A percentile compares a stretch with the other conserved stretches of the same genome.
Evolutionary conservation across 2,113 vertebrate genomes (phyloP).

Genomic region (Melanotaenia duboulayi): DNA sequence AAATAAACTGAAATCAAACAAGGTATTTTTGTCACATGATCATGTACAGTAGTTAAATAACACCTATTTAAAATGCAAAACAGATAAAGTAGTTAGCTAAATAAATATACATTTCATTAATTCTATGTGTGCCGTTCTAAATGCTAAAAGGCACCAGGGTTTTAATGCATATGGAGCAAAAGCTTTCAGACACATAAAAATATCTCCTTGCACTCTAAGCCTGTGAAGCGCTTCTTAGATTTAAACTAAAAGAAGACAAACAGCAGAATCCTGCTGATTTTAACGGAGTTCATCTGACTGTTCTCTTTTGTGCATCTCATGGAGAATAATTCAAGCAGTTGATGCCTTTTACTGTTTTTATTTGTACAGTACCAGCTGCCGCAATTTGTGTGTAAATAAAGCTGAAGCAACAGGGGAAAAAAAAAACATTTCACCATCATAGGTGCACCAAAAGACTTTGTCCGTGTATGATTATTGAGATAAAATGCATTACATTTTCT

Average conservation of each 20-base stretch:
- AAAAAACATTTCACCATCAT: conserved; percentile 13
- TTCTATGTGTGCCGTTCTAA: conserved; percentile 44
- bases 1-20: conserved; percentile 22
- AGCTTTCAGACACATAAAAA: conserved; percentile 8
- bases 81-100: conserved; percentile 54
- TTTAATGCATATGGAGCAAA: conserved; percentile 32
- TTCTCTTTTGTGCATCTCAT: conserved; percentile 33
- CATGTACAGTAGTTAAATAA: conserved; percentile 65
- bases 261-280: conserved; percentile 30
- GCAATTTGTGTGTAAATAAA: conserved; percentile 57
- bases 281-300: conserved; percentile 22
- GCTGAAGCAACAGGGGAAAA: conserved; percentile 25
- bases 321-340: conserved; percentile 20
- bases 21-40: conserved; percentile 32
- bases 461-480: conserved; percentile 38
- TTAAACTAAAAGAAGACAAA: conserved; percentile 9
- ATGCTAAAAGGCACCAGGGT: conserved; percentile 58
- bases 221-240: conserved; percentile 12
- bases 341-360: conserved; percentile 21
- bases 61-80: conserved; percentile 60
- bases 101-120: conserved; percentile 71
- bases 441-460: conserved; percentile 29
- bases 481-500: conserved; percentile 26
- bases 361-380: conserved; percentile 69
- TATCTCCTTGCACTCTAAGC: conserved; percentile 17